Conservation (phyloP, 2,113 vertebrate genomes). For the Corvus hawaiiensis region DNA sequence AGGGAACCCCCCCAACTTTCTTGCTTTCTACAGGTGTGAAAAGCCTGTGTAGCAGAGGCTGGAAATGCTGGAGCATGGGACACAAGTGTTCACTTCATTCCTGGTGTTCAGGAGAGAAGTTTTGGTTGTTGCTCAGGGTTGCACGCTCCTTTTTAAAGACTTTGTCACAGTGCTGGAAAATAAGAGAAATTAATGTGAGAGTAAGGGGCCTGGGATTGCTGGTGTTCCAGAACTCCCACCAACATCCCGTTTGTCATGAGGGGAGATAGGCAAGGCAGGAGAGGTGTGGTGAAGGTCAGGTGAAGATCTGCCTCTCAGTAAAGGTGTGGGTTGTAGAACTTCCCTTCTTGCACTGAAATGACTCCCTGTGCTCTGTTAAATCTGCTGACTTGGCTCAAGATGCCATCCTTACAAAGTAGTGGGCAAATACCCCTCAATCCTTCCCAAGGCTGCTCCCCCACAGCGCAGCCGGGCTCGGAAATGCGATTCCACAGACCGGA, state of each 20-base stretch:
- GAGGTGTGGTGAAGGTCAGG: not conserved
- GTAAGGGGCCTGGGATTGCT: not conserved
- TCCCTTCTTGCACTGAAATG: not conserved
- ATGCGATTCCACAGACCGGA: not conserved
- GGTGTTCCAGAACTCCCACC: not conserved
- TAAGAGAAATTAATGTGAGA: not conserved
- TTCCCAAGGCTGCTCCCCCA: not conserved
- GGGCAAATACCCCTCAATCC: not conserved
- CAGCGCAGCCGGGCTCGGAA: fast-evolving
- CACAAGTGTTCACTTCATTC: fast-evolving
- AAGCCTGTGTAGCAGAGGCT: not conserved
- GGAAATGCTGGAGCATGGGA: not conserved
- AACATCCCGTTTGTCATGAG: fast-evolving
- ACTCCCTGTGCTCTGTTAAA: not conserved
- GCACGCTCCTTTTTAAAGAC: not conserved
- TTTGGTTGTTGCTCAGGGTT: not conserved
- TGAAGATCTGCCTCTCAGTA: not conserved
- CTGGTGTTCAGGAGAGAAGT: not conserved
- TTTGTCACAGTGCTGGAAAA: not conserved
- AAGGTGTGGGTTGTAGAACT: not conserved
- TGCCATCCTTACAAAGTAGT: not conserved
- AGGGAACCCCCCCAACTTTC: not conserved
- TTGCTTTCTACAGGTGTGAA: not conserved
- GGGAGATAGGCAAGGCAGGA: not conserved
- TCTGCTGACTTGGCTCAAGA: not conserved